phyloP scores from a whole-genome alignment of 2,797 vertebrate genomes.

The Esox lucius region DNA sequence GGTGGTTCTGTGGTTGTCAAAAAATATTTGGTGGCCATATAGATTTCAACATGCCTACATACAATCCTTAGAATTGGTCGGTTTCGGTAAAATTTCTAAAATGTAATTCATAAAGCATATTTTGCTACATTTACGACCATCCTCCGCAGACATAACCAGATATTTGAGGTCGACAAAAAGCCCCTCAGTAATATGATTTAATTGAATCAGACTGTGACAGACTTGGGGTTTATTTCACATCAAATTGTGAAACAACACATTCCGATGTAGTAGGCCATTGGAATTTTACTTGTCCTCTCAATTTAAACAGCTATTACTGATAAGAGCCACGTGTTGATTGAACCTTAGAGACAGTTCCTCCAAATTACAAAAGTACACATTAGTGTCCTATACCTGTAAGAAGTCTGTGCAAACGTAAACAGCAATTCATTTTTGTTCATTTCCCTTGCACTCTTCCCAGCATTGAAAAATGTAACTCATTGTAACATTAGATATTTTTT shows the following conservation, averaged over 20 bases:
- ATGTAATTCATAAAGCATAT: slow-evolving; percentile 20
- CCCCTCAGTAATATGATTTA: slow-evolving; percentile 22
- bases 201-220: slow-evolving; percentile 22
- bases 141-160: slow-evolving; percentile 19
- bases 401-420: too few relatives aligned
- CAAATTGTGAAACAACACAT: slow-evolving; percentile 21
- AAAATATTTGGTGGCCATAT: slow-evolving; percentile 57
- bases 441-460: too few relatives aligned
- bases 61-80: slow-evolving; percentile 37
- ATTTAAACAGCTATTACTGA: background rate
- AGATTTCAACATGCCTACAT: slow-evolving; percentile 37
- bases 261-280: slow-evolving; percentile 11
- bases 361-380: too few relatives aligned
- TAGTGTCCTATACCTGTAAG: too few relatives aligned
- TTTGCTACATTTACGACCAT: slow-evolving; percentile 25
- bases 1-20: slow-evolving; percentile 62
- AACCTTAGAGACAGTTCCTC: too few relatives aligned
- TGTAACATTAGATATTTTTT: too few relatives aligned
- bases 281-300: slow-evolving; percentile 3
- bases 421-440: too few relatives aligned
- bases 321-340: too few relatives aligned
- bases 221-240: slow-evolving; percentile 22
- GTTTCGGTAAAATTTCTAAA: slow-evolving; percentile 21
- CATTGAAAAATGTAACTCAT: too few relatives aligned
- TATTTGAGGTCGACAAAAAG: slow-evolving; percentile 25